Base-by-base conservation (phyloP, 2,888 invertebrate species). In the Lordiphosa andalusiaca region DNA sequence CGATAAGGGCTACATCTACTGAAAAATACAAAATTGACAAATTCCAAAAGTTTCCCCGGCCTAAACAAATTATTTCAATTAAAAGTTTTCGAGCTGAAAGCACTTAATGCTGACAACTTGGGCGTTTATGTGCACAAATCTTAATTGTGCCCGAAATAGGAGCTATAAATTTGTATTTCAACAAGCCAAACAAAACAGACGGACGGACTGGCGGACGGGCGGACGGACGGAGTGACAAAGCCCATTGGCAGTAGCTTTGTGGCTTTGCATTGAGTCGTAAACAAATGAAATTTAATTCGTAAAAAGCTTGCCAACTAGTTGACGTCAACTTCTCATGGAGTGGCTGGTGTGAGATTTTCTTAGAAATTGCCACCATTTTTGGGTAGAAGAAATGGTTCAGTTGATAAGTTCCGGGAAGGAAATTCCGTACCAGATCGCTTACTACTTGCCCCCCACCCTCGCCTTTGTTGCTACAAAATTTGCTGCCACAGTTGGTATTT, bases 1-100 rank as follows among this genome's bases (percentile, higher is more conserved):
- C 13, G 81, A 81, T 33, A 67, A 53, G 30, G 81, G 81, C 1
- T 84, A 77, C 6, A 83, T 84, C 6, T 61, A 64, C 23, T 83
- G 49, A 48, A 4, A 2, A 7, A 12, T 23, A 37, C 21, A 12
- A 36, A 21, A 36, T 35, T 44, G 19, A 49, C 16, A 38, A 33
- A 16, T 9, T 16, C 40, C 21, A 25, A 51, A 36, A 38, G 19
- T 40, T 30, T 16, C 19, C 6, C 6, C 41, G 63, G 64, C 65
- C 65, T 36, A 51, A 83, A 75, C 73, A 73, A 77, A 77, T 77
- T 83, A 83, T 77, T 77, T 83, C 77, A 83, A 77, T 77, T 83
- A 83, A 75, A 77, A 77, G 80, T 77, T 77, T 76, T 38, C 44
- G 23, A 65, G 67, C 56, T 48, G 33, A 65, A 66, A 75, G 70